Base-by-base conservation (phyloP, 1,140 invertebrate genomes). In the Calliphora vicina region DNA sequence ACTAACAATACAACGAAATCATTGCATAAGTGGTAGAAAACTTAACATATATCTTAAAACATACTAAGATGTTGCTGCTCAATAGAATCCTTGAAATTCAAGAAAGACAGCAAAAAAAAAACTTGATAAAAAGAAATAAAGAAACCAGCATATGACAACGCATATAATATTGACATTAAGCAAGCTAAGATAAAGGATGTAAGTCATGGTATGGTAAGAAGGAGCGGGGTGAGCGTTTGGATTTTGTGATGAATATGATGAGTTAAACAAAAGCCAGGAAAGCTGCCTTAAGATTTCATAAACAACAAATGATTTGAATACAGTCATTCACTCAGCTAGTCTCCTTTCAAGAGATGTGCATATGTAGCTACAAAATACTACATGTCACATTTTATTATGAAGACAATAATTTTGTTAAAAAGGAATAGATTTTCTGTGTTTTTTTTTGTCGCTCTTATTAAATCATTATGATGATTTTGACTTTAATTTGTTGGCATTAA, bases 101-200 rank as follows among this genome's bases (percentile, higher is more conserved):
- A 17, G 15, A n/a, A 57, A 17, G n/a, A 15, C 13, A 17, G 15
- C 15, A 67, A 67, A 29, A 43, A 43, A 20, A 35, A 76, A 43
- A 43, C n/a, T n/a, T n/a, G n/a, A n/a, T n/a, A n/a, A n/a, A n/a
- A n/a, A n/a, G n/a, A n/a, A n/a, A n/a, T n/a, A n/a, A n/a, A n/a
- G n/a, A n/a, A n/a, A n/a, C n/a, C n/a, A 78, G 74, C 74, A 78
- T 78, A 78, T 78, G 74, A 78, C 74, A 78, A 78, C 74, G 74
- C 74, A 78, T 78, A 78, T 78, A 45, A 78, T 78, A 78, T 78
- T 78, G 74, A 78, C 74, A 78, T 78, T 78, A 45, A 20, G 35
- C 35, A 45, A 45, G 42, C 15, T 8, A 23, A 20, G 13, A 43
- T 50, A 76, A 35, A 76, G 72, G 13, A 76, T 20, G 26, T 20